A percentile compares a stretch with the other conserved stretches of the same genome.
Conservation (phyloP, 2,113 vertebrate genomes). For the Salvelinus fontinalis region DNA sequence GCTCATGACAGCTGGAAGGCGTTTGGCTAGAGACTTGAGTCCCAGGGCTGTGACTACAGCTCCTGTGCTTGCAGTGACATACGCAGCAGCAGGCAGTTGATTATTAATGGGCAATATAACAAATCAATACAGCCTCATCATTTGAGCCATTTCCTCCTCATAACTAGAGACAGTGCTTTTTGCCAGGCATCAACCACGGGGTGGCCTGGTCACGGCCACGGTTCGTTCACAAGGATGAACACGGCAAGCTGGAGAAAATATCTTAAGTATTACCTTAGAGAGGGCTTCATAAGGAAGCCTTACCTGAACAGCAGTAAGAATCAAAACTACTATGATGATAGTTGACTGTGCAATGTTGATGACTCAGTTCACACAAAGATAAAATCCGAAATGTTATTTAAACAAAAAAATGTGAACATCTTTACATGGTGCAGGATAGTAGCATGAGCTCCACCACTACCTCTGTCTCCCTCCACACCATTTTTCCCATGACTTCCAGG, state of each 20-base stretch:
- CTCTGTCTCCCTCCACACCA: not conserved
- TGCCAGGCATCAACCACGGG: not conserved
- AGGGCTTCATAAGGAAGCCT: not conserved
- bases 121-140: conserved; percentile 8
- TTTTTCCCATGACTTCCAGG: not conserved
- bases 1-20: conserved; percentile 83
- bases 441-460: not conserved
- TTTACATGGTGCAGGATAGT: too few species aligned
- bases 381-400: too few species aligned
- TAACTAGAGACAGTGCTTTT: conserved; percentile 2
- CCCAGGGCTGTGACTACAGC: conserved; percentile 93
- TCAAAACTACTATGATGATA: too few species aligned
- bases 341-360: too few species aligned
- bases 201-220: not conserved
- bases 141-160: not conserved
- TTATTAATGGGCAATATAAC: conserved; percentile 11
- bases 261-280: not conserved
- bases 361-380: too few species aligned
- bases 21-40: conserved; percentile 91
- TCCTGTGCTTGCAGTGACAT: conserved; percentile 90
- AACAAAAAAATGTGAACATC: too few species aligned
- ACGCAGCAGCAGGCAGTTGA: conserved; percentile 89
- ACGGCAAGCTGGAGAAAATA: not conserved
- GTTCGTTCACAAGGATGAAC: not conserved
- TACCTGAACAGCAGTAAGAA: too few species aligned